Conservation (phyloP, 1,140 invertebrate species). For the Gerris buenoi region DNA sequence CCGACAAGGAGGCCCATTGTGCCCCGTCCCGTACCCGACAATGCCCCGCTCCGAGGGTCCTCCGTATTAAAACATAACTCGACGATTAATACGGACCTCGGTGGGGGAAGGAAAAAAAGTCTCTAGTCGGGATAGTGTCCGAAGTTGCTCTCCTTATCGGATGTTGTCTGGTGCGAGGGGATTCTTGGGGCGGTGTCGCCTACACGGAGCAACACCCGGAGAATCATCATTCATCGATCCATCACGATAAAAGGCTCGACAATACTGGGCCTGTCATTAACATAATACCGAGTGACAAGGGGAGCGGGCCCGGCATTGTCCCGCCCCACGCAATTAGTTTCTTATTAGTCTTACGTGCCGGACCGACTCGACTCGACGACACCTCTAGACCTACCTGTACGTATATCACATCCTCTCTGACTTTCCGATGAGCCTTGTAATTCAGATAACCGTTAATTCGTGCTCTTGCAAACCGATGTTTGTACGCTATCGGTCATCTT, state of each 20-base stretch:
- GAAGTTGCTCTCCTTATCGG: background rate
- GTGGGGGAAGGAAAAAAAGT: background rate
- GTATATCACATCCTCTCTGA: too few relatives aligned
- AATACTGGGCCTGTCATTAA: conserved; percentile 1
- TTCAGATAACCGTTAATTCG: too few relatives aligned
- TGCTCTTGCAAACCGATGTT: too few relatives aligned
- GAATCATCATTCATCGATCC: conserved; percentile 10
- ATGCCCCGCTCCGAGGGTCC: background rate
- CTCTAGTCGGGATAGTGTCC: background rate
- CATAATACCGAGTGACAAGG: conserved; percentile 2
- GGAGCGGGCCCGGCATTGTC: background rate
- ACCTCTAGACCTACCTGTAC: too few relatives aligned
- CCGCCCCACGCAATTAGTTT: background rate
- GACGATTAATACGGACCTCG: background rate
- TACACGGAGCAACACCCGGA: background rate
- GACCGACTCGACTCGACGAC: too few relatives aligned
- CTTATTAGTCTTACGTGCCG: background rate
- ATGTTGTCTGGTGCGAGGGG: background rate
- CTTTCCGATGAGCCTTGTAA: too few relatives aligned
- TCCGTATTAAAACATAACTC: background rate
- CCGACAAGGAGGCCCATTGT: background rate
- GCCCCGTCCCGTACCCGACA: background rate
- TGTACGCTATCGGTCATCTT: too few relatives aligned
- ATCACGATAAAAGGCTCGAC: conserved; percentile 4
- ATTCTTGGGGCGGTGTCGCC: background rate